A percentile compares a stretch with the other conserved stretches of the same genome.
These are phyloP conservation scores for Helicoverpa zea DNA, from an alignment of 1,140 invertebrate species.

Conservation along the genomic window DNA sequence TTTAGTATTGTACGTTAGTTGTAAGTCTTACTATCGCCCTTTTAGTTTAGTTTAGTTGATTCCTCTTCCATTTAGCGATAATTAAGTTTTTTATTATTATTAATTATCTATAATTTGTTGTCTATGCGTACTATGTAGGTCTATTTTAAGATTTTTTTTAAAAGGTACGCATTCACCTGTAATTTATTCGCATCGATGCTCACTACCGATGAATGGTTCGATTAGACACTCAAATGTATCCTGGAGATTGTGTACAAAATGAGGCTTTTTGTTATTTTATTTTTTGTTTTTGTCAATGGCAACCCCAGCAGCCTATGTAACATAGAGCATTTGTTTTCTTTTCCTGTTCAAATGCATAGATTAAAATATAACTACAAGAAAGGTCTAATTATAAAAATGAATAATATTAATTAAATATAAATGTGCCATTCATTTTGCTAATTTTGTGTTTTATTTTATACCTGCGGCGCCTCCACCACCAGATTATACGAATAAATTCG, in stretches of 20 bases:
- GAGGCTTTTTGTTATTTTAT: conserved; percentile 74
- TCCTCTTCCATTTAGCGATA: conserved; percentile 82
- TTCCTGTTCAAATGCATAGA: conserved; percentile 79
- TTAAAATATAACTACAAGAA: conserved; percentile 82
- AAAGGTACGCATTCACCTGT: conserved; percentile 54
- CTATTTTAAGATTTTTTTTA: conserved; percentile 56
- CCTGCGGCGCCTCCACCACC: not conserved
- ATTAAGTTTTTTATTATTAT: conserved; percentile 78
- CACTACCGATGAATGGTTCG: conserved; percentile 60
- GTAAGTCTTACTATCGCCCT: conserved; percentile 63
- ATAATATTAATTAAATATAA: conserved; percentile 87
- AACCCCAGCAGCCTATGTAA: conserved; percentile 61
- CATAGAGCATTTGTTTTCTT: conserved; percentile 66
- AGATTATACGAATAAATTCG: too few species aligned
- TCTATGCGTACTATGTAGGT: conserved; percentile 60
- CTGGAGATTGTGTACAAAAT: conserved; percentile 73
- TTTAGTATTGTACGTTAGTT: conserved; percentile 73
- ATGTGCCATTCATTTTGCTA: conserved; percentile 87
- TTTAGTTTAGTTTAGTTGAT: conserved; percentile 79
- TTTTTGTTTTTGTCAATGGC: conserved; percentile 59
- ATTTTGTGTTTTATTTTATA: conserved; percentile 80
- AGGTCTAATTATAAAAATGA: conserved; percentile 86
- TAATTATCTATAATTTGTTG: conserved; percentile 67
- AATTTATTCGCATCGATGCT: conserved; percentile 72
- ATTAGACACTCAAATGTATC: conserved; percentile 57